Evolutionary conservation across 2,113 vertebrate genomes (phyloP), one percentile per base, ranked within the genome.

Genomic region (Petrocephalus microphthalmus): DNA sequence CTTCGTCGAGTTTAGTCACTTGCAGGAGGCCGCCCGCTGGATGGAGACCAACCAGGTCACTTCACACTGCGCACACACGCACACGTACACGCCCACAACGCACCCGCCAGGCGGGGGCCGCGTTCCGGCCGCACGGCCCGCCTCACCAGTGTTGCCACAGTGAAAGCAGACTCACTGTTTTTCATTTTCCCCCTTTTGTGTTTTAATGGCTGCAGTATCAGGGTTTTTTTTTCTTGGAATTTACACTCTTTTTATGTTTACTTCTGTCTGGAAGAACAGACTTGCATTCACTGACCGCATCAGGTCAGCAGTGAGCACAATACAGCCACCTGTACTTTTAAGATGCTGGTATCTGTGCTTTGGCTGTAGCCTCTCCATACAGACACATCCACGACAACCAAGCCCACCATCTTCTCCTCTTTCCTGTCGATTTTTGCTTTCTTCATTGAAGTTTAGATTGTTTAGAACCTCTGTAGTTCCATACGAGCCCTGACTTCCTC

Each of bases 41-140:
- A 97, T 97, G 97, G 97, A 97, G 96, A 97, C 96, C 97, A 97
- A 97, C 96, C 97, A 97, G 97, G 97, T 97, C 97, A 97, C 97
- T 97, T 96, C 96, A 95, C 96, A 93, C 93, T 95, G 96, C 96
- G 96, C 96, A 93, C 95, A 95, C 93, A 93, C 94, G 92, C 92
- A 93, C 92, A 94, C 94, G 94, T 91, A 91, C 89, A 90, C 88
- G 91, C 84, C 90, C 90, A 87, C 88, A 93, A 29, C 54, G 37
- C 64, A 37, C 45, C 25, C 60, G 60, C 87, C 25, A 13, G 49
- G 71, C 74, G 33, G 10, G 25, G 78, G 53, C 53, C 53, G 0
- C 22, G 8, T 5, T 37, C 33, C 56, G 51, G 33, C n/a, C 51
- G 33, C 29, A 88, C 74, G 22, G 33, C 37, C 33, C 45, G 78